phyloP scores from a whole-genome alignment of 2,113 vertebrate genomes.

The Rhinichthys klamathensis region DNA sequence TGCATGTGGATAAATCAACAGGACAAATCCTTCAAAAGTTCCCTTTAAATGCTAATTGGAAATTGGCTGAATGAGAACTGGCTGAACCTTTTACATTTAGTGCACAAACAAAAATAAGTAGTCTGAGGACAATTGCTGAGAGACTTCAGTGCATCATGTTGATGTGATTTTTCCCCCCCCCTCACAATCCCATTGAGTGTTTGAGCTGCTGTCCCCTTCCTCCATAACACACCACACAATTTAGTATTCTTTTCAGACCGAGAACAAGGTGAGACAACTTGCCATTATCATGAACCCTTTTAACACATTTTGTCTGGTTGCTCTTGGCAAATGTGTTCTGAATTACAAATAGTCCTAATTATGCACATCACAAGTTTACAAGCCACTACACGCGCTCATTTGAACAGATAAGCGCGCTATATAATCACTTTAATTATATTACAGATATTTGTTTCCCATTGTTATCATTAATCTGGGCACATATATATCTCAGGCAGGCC shows the following conservation, averaged over 20 bases:
- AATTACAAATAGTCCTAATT: constrained; percentile 17
- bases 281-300: constrained; percentile 6
- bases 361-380: constrained; percentile 25
- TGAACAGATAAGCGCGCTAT: constrained; percentile 7
- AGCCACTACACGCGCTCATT: neutral
- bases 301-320: constrained; percentile 6
- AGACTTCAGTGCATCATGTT: neutral
- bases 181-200: neutral
- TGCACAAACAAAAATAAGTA: neutral
- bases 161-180: neutral
- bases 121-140: neutral
- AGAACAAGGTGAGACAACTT: neutral
- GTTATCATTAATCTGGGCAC: constrained; percentile 13
- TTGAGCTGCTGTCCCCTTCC: neutral
- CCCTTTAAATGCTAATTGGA: neutral
- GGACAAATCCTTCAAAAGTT: constrained; percentile 3
- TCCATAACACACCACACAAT: neutral
- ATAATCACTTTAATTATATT: constrained; percentile 33
- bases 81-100: constrained; percentile 16
- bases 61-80: neutral
- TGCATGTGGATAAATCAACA: neutral
- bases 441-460: neutral
- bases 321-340: constrained; percentile 16
- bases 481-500: neutral
- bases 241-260: constrained; percentile 28